Evolutionary conservation across 1,140 invertebrate species (phyloP).

Genomic region (Nomia melanderi): DNA sequence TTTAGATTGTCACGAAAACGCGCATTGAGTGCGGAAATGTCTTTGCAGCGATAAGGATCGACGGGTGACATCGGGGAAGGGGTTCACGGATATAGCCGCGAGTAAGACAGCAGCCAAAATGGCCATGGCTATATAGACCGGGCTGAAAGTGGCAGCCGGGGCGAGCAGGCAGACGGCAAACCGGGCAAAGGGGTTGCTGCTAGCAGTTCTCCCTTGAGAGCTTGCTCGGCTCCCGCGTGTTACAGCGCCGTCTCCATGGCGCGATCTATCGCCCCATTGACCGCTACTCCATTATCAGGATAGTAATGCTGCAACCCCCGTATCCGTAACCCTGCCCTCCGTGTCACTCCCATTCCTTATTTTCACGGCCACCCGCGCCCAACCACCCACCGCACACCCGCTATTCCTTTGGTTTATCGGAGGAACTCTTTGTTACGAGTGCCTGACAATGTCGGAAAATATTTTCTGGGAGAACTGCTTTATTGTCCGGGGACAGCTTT

Average conservation of each 20-base stretch:
- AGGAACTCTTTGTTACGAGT: constrained; percentile 41
- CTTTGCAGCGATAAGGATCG: constrained; percentile 51
- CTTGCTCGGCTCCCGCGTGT: constrained; percentile 62
- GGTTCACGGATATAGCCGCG: constrained; percentile 15
- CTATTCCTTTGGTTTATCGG: constrained; percentile 53
- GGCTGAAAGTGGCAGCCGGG: constrained; percentile 57
- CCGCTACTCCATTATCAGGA: constrained; percentile 76
- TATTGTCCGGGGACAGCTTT: neutral
- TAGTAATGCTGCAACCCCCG: constrained; percentile 68
- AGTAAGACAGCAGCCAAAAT: constrained; percentile 48
- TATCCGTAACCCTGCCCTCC: constrained; percentile 59
- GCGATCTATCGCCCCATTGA: constrained; percentile 76
- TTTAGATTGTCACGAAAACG: constrained; percentile 35
- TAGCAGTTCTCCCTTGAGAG: constrained; percentile 59
- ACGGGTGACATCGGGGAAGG: constrained; percentile 28
- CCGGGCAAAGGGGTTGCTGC: constrained; percentile 47
- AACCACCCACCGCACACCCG: too few species aligned
- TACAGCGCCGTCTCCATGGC: constrained; percentile 59
- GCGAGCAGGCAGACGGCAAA: neutral
- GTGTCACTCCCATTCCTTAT: constrained; percentile 34
- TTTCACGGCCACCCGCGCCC: neutral
- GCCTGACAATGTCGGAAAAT: neutral
- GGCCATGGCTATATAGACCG: constrained; percentile 41
- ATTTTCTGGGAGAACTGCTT: neutral
- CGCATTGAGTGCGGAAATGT: constrained; percentile 41